phyloP scores from a whole-genome alignment of 1,140 invertebrate species.

The Agraylea sexmaculata region DNA sequence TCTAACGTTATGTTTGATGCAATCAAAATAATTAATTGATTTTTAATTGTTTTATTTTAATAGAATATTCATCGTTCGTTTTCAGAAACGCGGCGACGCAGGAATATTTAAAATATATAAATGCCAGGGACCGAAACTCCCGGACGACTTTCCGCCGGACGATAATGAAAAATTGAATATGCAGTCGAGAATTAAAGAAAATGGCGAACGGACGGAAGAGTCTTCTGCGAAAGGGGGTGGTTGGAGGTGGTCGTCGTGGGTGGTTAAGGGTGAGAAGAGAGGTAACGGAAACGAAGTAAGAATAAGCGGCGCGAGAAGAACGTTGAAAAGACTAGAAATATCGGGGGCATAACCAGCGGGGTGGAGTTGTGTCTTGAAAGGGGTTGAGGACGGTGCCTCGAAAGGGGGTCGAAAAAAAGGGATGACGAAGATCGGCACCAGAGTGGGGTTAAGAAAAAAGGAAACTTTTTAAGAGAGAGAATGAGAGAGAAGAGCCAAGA shows the following conservation, averaged over 20 bases:
- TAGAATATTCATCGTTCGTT: no score
- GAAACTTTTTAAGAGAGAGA: background rate
- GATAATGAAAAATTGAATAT: conserved; percentile 12
- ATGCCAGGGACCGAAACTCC: background rate
- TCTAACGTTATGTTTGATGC: no score
- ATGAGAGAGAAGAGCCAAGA: background rate
- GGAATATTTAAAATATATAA: no score
- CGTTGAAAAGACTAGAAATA: conserved; percentile 2
- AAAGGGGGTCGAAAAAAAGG: conserved; percentile 3
- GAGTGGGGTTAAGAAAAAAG: conserved; percentile 5
- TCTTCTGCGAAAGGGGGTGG: background rate
- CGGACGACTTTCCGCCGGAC: conserved; percentile 5
- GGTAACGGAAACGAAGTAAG: conserved; percentile 4
- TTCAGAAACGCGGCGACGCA: no score
- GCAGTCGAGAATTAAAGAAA: conserved; percentile 6
- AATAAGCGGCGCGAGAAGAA: conserved; percentile 12
- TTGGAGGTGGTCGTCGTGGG: conserved; percentile 1
- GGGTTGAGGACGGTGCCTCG: no score
- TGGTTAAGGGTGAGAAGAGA: conserved; percentile 1
- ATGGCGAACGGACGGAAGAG: background rate
- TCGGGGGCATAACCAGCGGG: conserved; percentile 3
- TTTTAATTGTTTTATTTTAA: no score
- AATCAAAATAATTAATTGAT: no score
- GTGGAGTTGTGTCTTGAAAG: no score
- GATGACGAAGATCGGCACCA: conserved; percentile 2